Percentiles rank a stretch among this genome's conserved stretches.
These are phyloP conservation scores for Diplodus sargus DNA, from an alignment of 2,797 vertebrate genomes.

Conservation along the genomic window DNA sequence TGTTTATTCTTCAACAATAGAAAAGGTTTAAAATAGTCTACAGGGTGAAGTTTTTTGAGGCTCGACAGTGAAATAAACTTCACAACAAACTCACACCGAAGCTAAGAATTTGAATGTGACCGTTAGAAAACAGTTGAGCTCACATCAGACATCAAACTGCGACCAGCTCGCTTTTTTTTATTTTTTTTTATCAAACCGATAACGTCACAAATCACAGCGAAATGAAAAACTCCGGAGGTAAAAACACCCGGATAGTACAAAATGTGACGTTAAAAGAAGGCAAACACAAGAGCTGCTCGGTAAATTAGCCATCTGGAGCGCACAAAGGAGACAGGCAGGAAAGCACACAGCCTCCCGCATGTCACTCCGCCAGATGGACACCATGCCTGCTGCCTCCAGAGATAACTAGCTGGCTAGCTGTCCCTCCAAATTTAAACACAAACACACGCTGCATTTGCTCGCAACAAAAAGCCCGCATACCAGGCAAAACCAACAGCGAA, in stretches of 20 bases:
- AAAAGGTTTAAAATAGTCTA: not conserved
- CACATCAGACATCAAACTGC: not conserved
- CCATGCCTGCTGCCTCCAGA: slow-evolving; percentile 80
- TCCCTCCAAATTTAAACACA: slow-evolving; percentile 82
- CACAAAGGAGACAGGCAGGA: slow-evolving; percentile 77
- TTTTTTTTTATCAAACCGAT: not conserved
- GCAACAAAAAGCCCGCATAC: slow-evolving; percentile 75
- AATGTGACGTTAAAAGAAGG: not conserved
- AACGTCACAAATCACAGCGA: not conserved
- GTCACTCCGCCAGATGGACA: slow-evolving; percentile 85
- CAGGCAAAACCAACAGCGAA: slow-evolving; percentile 63
- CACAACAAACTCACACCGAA: not conserved
- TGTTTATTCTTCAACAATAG: not conserved
- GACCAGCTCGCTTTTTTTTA: not conserved
- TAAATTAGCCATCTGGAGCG: slow-evolving; percentile 68
- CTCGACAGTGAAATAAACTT: not conserved
- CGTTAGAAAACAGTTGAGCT: slow-evolving; percentile 8
- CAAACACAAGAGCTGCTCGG: slow-evolving; percentile 26
- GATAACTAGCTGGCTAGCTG: slow-evolving; percentile 82
- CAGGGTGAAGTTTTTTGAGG: not conserved
- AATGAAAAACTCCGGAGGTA: no score
- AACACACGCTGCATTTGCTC: slow-evolving; percentile 79
- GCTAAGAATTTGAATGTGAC: slow-evolving; percentile 18
- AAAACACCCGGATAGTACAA: not conserved
- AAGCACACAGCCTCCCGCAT: slow-evolving; percentile 72